Evolutionary conservation across 2,888 invertebrate genomes (phyloP), one percentile per base, ranked within the genome.

Genomic region (Aplocera efformata): DNA sequence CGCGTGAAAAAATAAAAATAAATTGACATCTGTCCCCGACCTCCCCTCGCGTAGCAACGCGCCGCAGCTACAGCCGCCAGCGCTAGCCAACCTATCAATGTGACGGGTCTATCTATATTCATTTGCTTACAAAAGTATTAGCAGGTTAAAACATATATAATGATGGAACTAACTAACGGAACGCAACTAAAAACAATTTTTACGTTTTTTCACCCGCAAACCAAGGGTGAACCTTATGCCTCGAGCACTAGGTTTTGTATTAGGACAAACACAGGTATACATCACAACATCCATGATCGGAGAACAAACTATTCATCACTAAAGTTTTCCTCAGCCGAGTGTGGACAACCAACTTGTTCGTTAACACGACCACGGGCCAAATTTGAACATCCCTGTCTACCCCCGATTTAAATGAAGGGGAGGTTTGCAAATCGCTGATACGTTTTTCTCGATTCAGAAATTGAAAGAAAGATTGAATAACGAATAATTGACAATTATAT

Each of bases 21-120:
- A 42, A 47, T 48, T 50, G 50, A 44, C 52, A 53, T 53, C 52
- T 50, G 52, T 53, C 49, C 42, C 37, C 45, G 11, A 24, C 25
- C 44, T 39, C 53, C 50, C 50, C 42, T 41, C 26, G 49, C 43
- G 30, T 39, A 36, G 33, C 31, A 40, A 32, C 41, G n/a, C n/a
- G n/a, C n/a, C n/a, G n/a, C n/a, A n/a, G n/a, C n/a, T n/a, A 36
- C 31, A 27, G 21, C n/a, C 8, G 21, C 25, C 42, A 31, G 41
- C 6, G 6, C 6, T 23, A 6, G 10, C 23, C 20, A 41, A 34
- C 11, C 27, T 11, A 30, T 22, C 1, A 6, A 6, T 25, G 8
- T 22, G 9, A 10, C 39, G 39, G 35, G 20, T 21, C 10, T 30
- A n/a, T n/a, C n/a, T n/a, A n/a, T n/a, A n/a, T n/a, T n/a, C n/a